phyloP scores from a whole-genome alignment of 2,888 invertebrate genomes.

The Itoplectis maculator region DNA sequence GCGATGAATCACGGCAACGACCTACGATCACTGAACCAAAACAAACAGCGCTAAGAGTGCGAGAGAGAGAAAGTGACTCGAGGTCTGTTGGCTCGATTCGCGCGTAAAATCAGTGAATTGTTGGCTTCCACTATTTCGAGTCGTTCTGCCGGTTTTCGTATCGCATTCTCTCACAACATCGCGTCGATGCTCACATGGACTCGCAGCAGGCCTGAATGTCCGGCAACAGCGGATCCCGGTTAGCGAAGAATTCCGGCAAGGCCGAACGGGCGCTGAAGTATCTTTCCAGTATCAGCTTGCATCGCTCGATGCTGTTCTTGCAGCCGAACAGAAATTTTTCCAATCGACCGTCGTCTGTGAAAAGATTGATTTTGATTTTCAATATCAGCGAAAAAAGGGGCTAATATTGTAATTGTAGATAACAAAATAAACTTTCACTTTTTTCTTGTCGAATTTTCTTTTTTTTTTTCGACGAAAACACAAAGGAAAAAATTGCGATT shows the following conservation, averaged over 20 bases:
- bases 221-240: constrained; percentile 80
- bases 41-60: background rate
- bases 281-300: constrained; percentile 82
- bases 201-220: constrained; percentile 80
- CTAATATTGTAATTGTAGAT: too few species aligned
- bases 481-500: background rate
- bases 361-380: constrained; percentile 15
- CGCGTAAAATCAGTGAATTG: background rate
- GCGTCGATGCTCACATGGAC: constrained; percentile 75
- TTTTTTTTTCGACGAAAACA: background rate
- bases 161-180: background rate
- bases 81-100: background rate
- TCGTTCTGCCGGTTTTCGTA: background rate
- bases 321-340: constrained; percentile 83
- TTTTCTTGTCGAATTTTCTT: background rate
- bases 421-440: constrained; percentile 5
- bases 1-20: background rate
- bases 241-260: constrained; percentile 81
- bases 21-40: constrained; percentile 4
- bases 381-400: too few species aligned
- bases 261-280: constrained; percentile 82
- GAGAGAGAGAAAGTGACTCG: background rate
- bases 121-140: background rate
- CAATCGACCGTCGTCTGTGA: constrained; percentile 80
- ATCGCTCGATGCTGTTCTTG: constrained; percentile 83